Evolutionary conservation across 2,888 invertebrate genomes (phyloP), one percentile per base, ranked within the genome.

Genomic region (Polydrusus cervinus): DNA sequence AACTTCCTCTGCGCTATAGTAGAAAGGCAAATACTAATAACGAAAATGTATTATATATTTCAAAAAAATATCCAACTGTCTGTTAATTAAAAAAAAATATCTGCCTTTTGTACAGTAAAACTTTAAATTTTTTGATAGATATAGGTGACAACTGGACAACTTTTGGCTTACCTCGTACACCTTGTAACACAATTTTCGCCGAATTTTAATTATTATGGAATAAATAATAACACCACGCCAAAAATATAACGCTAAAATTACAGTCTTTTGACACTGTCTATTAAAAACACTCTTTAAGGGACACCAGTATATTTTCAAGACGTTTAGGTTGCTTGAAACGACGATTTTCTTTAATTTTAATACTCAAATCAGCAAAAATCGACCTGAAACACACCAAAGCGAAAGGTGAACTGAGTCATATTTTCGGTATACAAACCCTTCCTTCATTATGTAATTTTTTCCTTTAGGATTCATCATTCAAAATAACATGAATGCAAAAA

Each of bases 371-470:
- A 11, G n/a, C 14, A 62, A 66, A 72, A 40, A 71, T 65, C 73
- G 74, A 77, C 61, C 53, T 62, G 65, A 55, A 74, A 49, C 65
- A 20, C 43, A 71, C 68, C 60, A 68, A 74, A 67, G 55, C 71
- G 7, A 55, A 47, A 34, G 11, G 51, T 43, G 55, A 67, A 74
- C 74, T 77, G 73, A 73, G 38, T 73, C 73, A 73, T 68, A 57
- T 40, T 68, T 49, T 62, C 20, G 18, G 25, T 38, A 43, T 51
- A 55, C 51, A 30, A 67, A 67, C 67, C 61, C 72, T 66, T 67
- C 67, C 25, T 43, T 61, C 40, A 45, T 73, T 73, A 68, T 62
- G 18, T 67, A 73, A 68, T 38, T 68, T 73, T 67, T 73, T 73
- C 40, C 61, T 14, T 16, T 49, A 65, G 25, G 62, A 70, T 62